phyloP scores from a whole-genome alignment of 2,888 invertebrate genomes.

The Melikaiella ostensackeni region DNA sequence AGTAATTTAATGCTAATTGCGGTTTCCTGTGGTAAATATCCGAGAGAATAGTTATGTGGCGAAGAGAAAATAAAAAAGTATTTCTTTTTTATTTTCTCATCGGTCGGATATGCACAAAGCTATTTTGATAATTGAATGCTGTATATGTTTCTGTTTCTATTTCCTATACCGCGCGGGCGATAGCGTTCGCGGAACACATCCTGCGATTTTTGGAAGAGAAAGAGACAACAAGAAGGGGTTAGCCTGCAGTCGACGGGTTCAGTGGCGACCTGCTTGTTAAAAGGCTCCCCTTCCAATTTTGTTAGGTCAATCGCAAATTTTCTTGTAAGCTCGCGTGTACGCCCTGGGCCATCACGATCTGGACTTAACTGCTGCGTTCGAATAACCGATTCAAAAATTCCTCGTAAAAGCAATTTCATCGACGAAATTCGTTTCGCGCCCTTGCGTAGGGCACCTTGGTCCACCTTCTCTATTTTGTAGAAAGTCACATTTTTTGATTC shows the following conservation, averaged over 20 bases:
- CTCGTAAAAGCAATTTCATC: slow-evolving; percentile 73
- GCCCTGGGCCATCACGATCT: slow-evolving; percentile 77
- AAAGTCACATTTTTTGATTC: neutral
- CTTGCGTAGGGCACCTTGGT: slow-evolving; percentile 58
- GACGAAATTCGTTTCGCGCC: slow-evolving; percentile 70
- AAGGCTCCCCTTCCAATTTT: slow-evolving; percentile 71
- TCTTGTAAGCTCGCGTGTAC: slow-evolving; percentile 76
- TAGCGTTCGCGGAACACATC: slow-evolving; percentile 47
- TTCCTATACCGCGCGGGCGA: slow-evolving; percentile 38
- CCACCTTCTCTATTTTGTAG: slow-evolving; percentile 34
- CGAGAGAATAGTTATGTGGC: neutral
- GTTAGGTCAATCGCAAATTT: slow-evolving; percentile 76
- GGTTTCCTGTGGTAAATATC: slow-evolving; percentile 14
- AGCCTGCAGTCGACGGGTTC: slow-evolving; percentile 57
- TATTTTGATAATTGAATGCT: slow-evolving; percentile 4
- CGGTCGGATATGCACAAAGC: slow-evolving; percentile 6
- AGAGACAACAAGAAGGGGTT: slow-evolving; percentile 46
- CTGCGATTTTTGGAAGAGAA: slow-evolving; percentile 46
- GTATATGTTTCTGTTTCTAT: neutral
- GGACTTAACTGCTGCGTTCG: slow-evolving; percentile 73
- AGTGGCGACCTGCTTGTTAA: slow-evolving; percentile 70
- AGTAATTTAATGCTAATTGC: slow-evolving; percentile 18
- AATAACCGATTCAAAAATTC: slow-evolving; percentile 75
- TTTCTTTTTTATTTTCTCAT: neutral
- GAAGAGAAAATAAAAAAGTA: neutral